Evolutionary conservation across 2,113 vertebrate species (phyloP).

Genomic region (Fregetta grallaria): DNA sequence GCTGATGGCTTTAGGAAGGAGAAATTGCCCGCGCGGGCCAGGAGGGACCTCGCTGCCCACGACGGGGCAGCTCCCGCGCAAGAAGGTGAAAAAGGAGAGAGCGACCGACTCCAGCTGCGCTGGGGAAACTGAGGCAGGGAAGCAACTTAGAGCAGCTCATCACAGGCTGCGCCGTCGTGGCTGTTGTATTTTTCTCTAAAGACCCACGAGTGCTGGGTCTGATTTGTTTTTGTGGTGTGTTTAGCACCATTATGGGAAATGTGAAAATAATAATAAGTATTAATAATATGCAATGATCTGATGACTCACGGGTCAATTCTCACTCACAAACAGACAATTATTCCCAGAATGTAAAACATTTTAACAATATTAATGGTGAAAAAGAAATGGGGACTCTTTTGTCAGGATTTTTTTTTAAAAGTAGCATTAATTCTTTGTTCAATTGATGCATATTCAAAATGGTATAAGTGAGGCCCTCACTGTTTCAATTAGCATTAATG

Average conservation of each 20-base stretch:
- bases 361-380: background rate
- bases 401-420: background rate
- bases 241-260: background rate
- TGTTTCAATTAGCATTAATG: slow-evolving; percentile 62
- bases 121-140: background rate
- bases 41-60: background rate
- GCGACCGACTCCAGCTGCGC: accelerated
- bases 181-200: background rate
- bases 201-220: background rate
- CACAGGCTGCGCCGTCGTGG: accelerated
- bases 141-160: background rate
- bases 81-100: too few species aligned
- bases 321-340: background rate
- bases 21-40: accelerated
- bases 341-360: background rate
- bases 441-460: slow-evolving; percentile 39
- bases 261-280: background rate
- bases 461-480: slow-evolving; percentile 1
- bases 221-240: background rate
- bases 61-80: background rate
- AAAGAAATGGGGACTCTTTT: background rate
- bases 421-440: slow-evolving; percentile 31
- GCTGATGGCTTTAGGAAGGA: background rate
- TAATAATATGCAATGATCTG: background rate
- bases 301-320: background rate